Evolutionary conservation across 1,140 invertebrate species (phyloP), one percentile per base, ranked within the genome.

Genomic region (Pachyrhynchus sulphureomaculatus): DNA sequence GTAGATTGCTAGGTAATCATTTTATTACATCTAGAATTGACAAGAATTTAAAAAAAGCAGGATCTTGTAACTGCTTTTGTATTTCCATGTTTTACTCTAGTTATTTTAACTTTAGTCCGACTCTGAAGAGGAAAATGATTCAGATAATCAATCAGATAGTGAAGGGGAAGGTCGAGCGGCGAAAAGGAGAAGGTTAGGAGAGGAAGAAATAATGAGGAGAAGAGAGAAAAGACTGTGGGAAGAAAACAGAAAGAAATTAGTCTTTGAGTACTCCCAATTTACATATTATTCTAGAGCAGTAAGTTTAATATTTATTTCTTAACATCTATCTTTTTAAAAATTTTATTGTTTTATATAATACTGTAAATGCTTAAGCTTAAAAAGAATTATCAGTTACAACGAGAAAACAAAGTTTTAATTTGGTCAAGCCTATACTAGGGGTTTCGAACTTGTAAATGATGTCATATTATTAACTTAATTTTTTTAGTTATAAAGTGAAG

Each of bases 201-300:
- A 95, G 77, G 86, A 86, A 52, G 78, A 82, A 32, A 78, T 95
- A 32, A 72, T 89, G 56, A 87, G 85, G 68, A 78, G 87, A 68
- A 79, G 88, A 41, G 85, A 90, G 67, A 78, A 81, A 68, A 80
- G 90, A 56, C 76, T 86, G 36, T 98, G 95, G 95, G 85, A 92
- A 71, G 85, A 93, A 71, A 88, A 88, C 48, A 82, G 93, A 62
- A 83, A 89, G 68, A 85, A 88, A 67, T 83, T 95, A 60, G 79
- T 97, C 76, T 95, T 95, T 76, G 89, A 96, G 70, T 98, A 98
- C 74, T 86, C 86, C 21, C 91, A 97, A 74, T 95, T 93, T 68
- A 92, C 87, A 61, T 94, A 89, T 68, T 93, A 90, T 78, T 88
- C 89, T 5, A 84, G 85, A 76, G 89, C 92, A n/a, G 90, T 93